Evolutionary conservation across 2,113 vertebrate species (phyloP).

Genomic region (Glaucomys volans): DNA sequence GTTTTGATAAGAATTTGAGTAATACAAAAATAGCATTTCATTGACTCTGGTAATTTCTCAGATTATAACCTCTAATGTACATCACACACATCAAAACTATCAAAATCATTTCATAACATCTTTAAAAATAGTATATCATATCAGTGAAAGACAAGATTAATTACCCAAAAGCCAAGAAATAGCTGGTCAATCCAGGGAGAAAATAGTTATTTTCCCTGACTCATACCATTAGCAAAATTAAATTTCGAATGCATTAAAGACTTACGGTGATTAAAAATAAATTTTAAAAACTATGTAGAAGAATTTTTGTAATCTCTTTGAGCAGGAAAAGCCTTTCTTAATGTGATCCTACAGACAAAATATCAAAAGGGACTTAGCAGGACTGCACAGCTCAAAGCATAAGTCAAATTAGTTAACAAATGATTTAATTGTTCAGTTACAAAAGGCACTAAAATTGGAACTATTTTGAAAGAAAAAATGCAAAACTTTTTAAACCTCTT

Average conservation of each 20-base stretch:
- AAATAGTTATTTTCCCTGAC: neutral
- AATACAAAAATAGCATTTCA: slow-evolving; percentile 14
- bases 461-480: neutral
- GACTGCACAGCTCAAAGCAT: neutral
- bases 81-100: neutral
- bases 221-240: slow-evolving; percentile 2
- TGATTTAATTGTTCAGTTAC: neutral
- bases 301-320: neutral
- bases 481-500: neutral
- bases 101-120: neutral
- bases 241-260: slow-evolving; percentile 2
- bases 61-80: neutral
- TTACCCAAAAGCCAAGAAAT: slow-evolving; percentile 21
- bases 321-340: neutral
- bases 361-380: neutral
- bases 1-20: neutral
- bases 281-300: neutral
- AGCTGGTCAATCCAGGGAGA: neutral
- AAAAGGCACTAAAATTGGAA: neutral
- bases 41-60: neutral
- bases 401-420: neutral
- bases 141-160: neutral
- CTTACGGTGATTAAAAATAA: neutral
- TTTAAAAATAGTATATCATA: neutral
- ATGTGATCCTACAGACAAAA: neutral